phyloP scores from a whole-genome alignment of 2,113 vertebrate genomes.

The Neoarius graeffei region DNA sequence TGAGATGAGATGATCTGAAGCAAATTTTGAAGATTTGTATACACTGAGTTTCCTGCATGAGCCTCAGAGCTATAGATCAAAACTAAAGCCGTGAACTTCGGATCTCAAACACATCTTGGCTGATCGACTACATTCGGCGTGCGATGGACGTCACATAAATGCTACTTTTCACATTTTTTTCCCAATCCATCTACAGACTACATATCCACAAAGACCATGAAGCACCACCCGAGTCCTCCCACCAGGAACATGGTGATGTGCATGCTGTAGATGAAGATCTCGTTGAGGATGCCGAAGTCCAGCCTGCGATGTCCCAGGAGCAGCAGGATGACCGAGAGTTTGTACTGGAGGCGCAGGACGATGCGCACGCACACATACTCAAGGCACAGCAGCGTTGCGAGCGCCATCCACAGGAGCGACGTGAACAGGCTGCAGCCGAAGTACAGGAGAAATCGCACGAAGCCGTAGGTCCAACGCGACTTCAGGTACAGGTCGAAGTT shows the following conservation, averaged over 20 bases:
- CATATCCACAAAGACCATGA: conserved; percentile 99
- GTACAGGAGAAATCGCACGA: conserved; percentile 93
- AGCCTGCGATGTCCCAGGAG: conserved; percentile 86
- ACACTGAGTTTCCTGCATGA: neutral
- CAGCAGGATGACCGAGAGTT: conserved; percentile 90
- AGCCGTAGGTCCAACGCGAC: conserved; percentile 92
- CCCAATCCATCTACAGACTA: conserved; percentile 79
- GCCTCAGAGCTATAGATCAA: neutral
- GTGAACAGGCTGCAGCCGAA: conserved; percentile 97
- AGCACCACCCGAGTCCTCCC: conserved; percentile 95
- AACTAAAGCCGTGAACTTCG: neutral
- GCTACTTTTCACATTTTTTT: neutral
- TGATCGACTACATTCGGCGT: neutral
- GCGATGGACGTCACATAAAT: neutral
- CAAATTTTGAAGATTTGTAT: neutral
- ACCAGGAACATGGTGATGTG: conserved; percentile 97
- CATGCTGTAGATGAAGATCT: conserved; percentile 92
- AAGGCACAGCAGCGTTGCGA: conserved; percentile 88
- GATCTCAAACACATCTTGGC: neutral
- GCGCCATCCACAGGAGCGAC: conserved; percentile 92
- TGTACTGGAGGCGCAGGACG: conserved; percentile 94
- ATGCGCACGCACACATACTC: conserved; percentile 88
- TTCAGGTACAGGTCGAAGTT: conserved; percentile 95
- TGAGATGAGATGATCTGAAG: neutral
- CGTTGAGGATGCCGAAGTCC: conserved; percentile 90